Evolutionary conservation across 2,113 vertebrate genomes (phyloP).

Genomic region (Etheostoma spectabile): DNA sequence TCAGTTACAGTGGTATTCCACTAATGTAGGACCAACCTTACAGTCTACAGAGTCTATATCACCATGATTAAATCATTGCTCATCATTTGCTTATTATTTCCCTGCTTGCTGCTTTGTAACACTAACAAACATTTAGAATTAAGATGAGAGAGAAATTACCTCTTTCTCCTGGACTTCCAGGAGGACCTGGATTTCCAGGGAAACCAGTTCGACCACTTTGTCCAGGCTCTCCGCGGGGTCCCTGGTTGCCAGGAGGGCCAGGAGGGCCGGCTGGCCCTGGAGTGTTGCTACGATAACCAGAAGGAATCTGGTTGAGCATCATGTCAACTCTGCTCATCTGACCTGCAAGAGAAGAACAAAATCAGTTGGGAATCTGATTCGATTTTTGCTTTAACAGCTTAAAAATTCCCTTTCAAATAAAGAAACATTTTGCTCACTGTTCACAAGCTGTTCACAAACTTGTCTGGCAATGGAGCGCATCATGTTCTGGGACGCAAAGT

Average conservation of each 20-base stretch:
- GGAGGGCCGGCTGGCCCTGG: conserved; percentile 93
- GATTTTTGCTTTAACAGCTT: background rate
- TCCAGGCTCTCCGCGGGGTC: conserved; percentile 92
- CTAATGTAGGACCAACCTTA: background rate
- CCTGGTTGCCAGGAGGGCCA: conserved; percentile 89
- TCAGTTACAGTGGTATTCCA: conserved; percentile 4
- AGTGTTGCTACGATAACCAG: conserved; percentile 91
- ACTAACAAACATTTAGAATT: background rate
- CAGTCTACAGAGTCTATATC: background rate
- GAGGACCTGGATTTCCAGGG: conserved; percentile 91
- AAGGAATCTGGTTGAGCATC: conserved; percentile 98
- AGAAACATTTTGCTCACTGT: conserved; percentile 84
- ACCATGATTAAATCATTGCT: conserved; percentile 1
- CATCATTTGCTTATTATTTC: background rate
- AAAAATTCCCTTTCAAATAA: background rate
- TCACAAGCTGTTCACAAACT: conserved; percentile 98
- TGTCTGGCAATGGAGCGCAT: conserved; percentile 98
- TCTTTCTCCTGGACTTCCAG: conserved; percentile 93
- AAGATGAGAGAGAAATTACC: conserved; percentile 75
- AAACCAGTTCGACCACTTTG: conserved; percentile 91
- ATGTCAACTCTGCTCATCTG: conserved; percentile 96
- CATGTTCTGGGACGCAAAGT: conserved; percentile 96
- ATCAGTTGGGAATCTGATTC: background rate
- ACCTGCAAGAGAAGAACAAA: conserved; percentile 78
- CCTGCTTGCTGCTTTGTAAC: background rate